Evolutionary conservation across 2,113 vertebrate species (phyloP).

Genomic region (Coreoperca whiteheadi): DNA sequence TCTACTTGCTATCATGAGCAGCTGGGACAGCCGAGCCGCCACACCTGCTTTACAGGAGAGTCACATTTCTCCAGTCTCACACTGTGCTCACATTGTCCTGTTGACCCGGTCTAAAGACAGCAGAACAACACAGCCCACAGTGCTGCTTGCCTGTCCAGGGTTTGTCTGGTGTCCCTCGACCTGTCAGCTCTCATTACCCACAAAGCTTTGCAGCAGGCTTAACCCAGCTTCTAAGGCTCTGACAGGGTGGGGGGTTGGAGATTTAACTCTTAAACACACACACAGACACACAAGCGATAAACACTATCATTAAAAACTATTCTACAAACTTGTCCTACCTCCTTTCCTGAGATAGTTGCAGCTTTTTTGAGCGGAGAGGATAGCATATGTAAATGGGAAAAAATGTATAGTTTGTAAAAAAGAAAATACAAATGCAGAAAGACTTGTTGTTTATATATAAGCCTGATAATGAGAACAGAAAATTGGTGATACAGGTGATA

Average conservation of each 20-base stretch:
- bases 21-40: neutral
- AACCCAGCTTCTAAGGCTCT: conserved; percentile 68
- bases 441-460: neutral
- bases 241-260: conserved; percentile 51
- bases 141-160: conserved; percentile 27
- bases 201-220: conserved; percentile 73
- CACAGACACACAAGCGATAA: conserved; percentile 36
- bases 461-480: neutral
- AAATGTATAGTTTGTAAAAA: neutral
- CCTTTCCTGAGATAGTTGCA: conserved; percentile 66
- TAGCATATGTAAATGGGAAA: neutral
- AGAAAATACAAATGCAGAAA: neutral
- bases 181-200: conserved; percentile 76
- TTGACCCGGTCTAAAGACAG: conserved; percentile 12
- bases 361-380: conserved; percentile 37
- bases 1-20: neutral
- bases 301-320: conserved; percentile 33
- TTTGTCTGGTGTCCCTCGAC: conserved; percentile 51
- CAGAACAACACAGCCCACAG: neutral
- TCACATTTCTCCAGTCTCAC: neutral
- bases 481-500: neutral
- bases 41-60: neutral
- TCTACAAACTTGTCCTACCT: conserved; percentile 66
- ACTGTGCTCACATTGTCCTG: neutral
- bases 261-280: conserved; percentile 64